Evolutionary conservation across 2,888 invertebrate species (phyloP).

Genomic region (Mythimna albipuncta): DNA sequence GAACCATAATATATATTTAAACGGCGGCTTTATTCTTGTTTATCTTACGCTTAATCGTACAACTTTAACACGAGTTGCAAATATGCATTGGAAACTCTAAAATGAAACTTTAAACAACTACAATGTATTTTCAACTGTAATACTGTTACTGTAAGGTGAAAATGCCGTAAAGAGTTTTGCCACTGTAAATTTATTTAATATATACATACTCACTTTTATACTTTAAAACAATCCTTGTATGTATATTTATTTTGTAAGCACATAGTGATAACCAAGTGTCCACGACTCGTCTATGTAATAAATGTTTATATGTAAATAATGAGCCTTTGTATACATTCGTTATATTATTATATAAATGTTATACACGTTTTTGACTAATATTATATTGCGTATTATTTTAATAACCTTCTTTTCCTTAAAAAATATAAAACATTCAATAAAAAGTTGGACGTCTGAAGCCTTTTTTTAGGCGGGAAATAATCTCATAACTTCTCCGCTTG

Average conservation of each 20-base stretch:
- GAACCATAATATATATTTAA: too few species aligned
- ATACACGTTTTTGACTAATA: conserved; percentile 37
- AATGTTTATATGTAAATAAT: conserved; percentile 48
- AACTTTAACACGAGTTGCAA: background rate
- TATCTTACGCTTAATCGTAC: too few species aligned
- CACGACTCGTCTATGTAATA: conserved; percentile 32
- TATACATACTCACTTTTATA: background rate
- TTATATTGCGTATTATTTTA: conserved; percentile 36
- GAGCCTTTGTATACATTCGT: conserved; percentile 43
- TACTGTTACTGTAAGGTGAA: background rate
- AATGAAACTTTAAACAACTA: background rate
- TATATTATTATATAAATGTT: conserved; percentile 41
- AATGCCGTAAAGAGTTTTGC: background rate
- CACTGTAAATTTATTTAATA: background rate
- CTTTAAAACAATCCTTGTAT: background rate
- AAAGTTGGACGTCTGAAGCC: background rate
- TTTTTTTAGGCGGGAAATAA: too few species aligned
- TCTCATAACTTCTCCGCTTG: too few species aligned
- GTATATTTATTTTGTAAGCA: conserved; percentile 42
- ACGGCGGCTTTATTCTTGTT: background rate
- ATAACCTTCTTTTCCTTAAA: background rate
- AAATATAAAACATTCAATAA: background rate
- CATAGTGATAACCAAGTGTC: conserved; percentile 24
- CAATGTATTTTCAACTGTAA: background rate
- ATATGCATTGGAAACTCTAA: background rate